Evolutionary conservation across 2,113 vertebrate species (phyloP), one percentile per base, ranked within the genome.

Genomic region (Macroglossus sobrinus): DNA sequence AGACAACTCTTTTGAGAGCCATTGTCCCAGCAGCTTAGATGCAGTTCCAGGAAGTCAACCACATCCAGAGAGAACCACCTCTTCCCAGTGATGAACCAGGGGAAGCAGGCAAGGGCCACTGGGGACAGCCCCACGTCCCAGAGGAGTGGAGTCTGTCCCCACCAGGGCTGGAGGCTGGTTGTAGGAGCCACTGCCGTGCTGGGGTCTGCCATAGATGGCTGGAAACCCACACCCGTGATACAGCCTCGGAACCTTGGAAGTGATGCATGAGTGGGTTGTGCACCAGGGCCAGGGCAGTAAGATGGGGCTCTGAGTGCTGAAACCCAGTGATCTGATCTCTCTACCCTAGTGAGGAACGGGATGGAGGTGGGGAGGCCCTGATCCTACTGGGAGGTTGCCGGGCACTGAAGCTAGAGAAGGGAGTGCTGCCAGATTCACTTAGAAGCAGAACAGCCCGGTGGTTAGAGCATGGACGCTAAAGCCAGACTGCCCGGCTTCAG

Each of bases 211-310:
- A 8, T 43, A 0, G 8, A 50, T 10, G 26, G 9, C 28, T 63
- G 12, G 86, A 38, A 33, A n/a, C 10, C 24, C 19, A 24, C 7
- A 28, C 3, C 19, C 0, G 2, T 72, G 66, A 30, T 47, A 5
- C 21, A 35, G 45, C 15, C 64, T 55, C 0, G 0, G 59, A 55
- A 33, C 50, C 35, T 57, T 45, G 47, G 63, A 19, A 84, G 7
- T 57, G 16, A 7, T 26, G 3, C 1, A 1, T 10, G n/a, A 18
- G 35, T 18, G 21, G 19, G 7, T 24, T 18, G 0, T 68, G 2
- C 7, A 4, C 3, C 14, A 47, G 45, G 35, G 38, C 57, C 40
- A 38, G 11, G 22, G 28, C 30, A 3, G 2, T n/a, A 8, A 55
- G 28, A 14, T 26, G 12, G 0, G 74, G 80, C n/a, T 3, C 57